Conservation (phyloP, 2,888 invertebrate species). For the Liopterus haemorrhoidalis region DNA sequence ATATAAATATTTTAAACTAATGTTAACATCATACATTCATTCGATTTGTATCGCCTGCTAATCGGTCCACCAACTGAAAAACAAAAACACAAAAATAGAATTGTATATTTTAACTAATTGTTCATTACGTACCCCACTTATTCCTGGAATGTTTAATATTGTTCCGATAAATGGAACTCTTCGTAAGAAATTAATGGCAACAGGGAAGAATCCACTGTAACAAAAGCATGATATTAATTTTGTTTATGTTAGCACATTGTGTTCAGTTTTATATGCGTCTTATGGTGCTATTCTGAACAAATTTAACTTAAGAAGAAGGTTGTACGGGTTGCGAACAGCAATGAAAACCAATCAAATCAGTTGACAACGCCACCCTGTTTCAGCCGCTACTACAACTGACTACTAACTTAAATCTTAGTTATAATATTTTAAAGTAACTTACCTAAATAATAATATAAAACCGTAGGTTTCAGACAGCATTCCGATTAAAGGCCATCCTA, state of each 20-base stretch:
- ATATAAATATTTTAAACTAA: no score
- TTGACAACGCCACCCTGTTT: no score
- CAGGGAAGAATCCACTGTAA: slow-evolving; percentile 97
- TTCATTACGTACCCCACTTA: slow-evolving; percentile 65
- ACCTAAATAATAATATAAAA: slow-evolving; percentile 81
- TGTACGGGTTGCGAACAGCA: no score
- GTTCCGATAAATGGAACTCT: slow-evolving; percentile 88
- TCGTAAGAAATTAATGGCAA: slow-evolving; percentile 89
- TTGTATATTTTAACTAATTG: slow-evolving; percentile 4
- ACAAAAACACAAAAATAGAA: slow-evolving; percentile 16
- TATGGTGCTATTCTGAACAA: no score
- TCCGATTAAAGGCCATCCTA: slow-evolving; percentile 94
- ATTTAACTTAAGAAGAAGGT: no score
- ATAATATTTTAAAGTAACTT: slow-evolving; percentile 34
- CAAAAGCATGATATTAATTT: no score
- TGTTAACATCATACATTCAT: slow-evolving; percentile 80
- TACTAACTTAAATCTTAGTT: no score
- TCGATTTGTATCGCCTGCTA: slow-evolving; percentile 75
- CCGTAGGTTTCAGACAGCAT: slow-evolving; percentile 97
- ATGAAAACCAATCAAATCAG: slow-evolving; percentile 4
- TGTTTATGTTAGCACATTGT: not conserved
- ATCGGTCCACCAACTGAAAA: slow-evolving; percentile 67
- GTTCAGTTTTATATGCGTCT: no score
- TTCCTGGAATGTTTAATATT: slow-evolving; percentile 81
- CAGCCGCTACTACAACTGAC: no score